phyloP scores from a whole-genome alignment of 2,797 vertebrate species.

The Corythornis leucogaster region DNA sequence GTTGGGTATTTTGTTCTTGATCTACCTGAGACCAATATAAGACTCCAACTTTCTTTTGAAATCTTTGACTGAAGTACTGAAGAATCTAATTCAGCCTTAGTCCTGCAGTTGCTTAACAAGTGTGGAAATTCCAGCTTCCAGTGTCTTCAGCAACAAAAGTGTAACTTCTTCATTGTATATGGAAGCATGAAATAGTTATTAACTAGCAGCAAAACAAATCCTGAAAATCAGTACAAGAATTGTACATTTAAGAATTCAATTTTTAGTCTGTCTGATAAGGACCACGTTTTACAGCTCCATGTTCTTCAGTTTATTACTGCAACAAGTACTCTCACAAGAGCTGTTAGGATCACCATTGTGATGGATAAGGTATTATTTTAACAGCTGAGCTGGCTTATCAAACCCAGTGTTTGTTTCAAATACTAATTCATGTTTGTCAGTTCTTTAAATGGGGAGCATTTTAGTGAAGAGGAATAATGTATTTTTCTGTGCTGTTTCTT shows the following conservation, averaged over 20 bases:
- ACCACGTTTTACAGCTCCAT: not conserved
- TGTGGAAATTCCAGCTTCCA: not conserved
- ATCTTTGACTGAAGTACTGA: not conserved
- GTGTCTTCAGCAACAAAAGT: not conserved
- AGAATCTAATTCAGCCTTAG: not conserved
- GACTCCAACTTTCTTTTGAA: not conserved
- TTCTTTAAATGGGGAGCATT: not conserved
- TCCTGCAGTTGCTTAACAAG: not conserved
- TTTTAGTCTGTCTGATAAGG: not conserved
- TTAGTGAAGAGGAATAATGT: constrained; percentile 8
- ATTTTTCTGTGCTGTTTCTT: constrained; percentile 58
- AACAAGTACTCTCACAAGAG: not conserved
- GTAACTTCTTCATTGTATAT: not conserved
- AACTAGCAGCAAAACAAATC: not conserved
- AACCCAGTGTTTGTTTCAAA: not conserved
- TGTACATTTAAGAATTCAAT: too few species aligned
- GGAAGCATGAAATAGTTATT: not conserved
- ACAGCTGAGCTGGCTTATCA: not conserved
- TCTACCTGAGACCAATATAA: not conserved
- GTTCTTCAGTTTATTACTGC: not conserved
- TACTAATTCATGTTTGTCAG: not conserved
- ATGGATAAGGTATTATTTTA: not conserved
- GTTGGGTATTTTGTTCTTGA: not conserved
- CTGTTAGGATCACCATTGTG: not conserved
- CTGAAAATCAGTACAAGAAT: not conserved